phyloP scores from a whole-genome alignment of 2,797 vertebrate species.

The Notolepis coatsorum region DNA sequence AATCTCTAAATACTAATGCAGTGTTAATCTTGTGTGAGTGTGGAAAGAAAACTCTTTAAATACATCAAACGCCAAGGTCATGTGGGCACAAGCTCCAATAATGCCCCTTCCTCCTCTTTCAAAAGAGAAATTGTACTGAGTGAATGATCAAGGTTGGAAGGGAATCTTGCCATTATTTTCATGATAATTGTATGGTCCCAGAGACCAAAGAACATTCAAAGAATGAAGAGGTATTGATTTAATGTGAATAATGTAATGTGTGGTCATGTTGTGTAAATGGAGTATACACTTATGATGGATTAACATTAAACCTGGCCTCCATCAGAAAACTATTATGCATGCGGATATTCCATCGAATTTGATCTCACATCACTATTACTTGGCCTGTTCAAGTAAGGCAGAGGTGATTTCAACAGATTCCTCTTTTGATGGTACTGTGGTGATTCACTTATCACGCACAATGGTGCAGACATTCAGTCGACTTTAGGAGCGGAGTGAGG shows the following conservation, averaged over 20 bases:
- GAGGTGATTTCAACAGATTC: constrained; percentile 18
- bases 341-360: constrained; percentile 14
- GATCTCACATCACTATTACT: constrained; percentile 31
- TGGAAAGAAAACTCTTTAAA: constrained; percentile 10
- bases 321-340: constrained; percentile 1
- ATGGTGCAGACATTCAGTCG: too few species aligned
- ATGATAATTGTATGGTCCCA: neutral
- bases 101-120: neutral
- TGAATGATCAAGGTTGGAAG: neutral
- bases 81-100: neutral
- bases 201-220: constrained; percentile 12
- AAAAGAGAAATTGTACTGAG: neutral
- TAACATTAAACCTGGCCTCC: neutral
- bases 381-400: neutral
- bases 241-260: constrained; percentile 11
- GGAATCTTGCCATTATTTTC: neutral
- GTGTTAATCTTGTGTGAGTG: constrained; percentile 82
- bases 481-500: too few species aligned
- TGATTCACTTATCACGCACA: too few species aligned
- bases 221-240: neutral
- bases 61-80: constrained; percentile 14
- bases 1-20: constrained; percentile 88
- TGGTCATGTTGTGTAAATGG: constrained; percentile 6
- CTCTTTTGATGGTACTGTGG: constrained; percentile 44
- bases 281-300: constrained; percentile 6